Percentiles rank a stretch among this genome's conserved stretches.
Evolutionary conservation across 2,888 invertebrate species (phyloP).

Genomic region (Ptychoptera contaminata): DNA sequence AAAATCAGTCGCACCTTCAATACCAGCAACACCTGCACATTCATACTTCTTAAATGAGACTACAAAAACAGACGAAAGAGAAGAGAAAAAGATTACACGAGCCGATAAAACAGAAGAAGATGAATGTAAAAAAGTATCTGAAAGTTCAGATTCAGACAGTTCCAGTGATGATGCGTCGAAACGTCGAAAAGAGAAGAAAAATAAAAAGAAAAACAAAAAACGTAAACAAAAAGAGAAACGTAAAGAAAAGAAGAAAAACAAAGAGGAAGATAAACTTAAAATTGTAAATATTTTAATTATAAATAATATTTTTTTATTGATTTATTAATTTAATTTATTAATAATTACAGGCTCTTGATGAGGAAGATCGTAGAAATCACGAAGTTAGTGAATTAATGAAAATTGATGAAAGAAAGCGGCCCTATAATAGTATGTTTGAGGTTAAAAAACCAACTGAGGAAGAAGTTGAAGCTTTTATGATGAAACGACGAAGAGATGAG

Average conservation of each 20-base stretch:
- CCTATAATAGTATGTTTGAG: slow-evolving; percentile 83
- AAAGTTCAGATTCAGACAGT: slow-evolving; percentile 1
- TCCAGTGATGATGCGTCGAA: background rate
- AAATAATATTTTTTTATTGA: background rate
- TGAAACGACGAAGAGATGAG: slow-evolving; percentile 67
- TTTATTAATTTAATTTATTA: no score
- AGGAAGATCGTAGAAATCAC: slow-evolving; percentile 43
- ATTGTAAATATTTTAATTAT: slow-evolving; percentile 23
- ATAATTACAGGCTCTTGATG: slow-evolving; percentile 38
- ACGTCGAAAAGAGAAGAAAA: slow-evolving; percentile 11
- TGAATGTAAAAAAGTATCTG: background rate
- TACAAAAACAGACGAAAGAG: no score
- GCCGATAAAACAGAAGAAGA: background rate
- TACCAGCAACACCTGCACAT: no score
- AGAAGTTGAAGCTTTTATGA: slow-evolving; percentile 84
- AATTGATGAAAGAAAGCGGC: slow-evolving; percentile 77
- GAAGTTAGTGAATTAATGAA: slow-evolving; percentile 47
- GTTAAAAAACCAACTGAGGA: slow-evolving; percentile 76
- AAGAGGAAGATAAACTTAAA: slow-evolving; percentile 39
- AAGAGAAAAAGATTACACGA: no score
- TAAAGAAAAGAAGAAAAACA: slow-evolving; percentile 21
- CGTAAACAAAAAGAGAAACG: slow-evolving; percentile 29
- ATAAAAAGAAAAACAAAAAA: slow-evolving; percentile 34
- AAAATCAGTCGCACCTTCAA: background rate
- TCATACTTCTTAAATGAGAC: no score